Base-by-base conservation (phyloP, 2,888 invertebrate species). In the Celastrina argiolus region DNA sequence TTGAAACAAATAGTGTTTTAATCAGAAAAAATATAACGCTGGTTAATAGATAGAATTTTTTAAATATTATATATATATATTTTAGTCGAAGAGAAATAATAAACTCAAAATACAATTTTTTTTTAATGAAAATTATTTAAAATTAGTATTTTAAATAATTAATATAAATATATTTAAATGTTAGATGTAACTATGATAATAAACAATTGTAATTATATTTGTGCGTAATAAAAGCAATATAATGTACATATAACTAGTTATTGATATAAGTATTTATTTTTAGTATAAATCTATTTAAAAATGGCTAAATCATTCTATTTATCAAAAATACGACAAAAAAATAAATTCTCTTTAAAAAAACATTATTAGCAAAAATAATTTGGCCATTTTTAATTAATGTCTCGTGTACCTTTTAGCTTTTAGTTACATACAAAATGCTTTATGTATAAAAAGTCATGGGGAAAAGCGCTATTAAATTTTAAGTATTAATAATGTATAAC, bases 401-500 rank as follows among this genome's bases (percentile, higher is more conserved):
- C 51, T 51, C 51, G 51, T 51, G 51, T 51, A 51, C 51, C 51
- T 51, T n/a, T 51, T 51, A 51, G 51, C 45, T 18, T 51, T 51
- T 22, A 51, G 22, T 26, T 51, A 26, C 51, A 26, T 22, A 51
- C 26, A 51, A 51, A 51, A 58, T 58, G 31, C 28, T 58, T 58
- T 58, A 31, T 31, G 58, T 31, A 31, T 56, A 56, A 56, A 65
- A 51, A 45, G 51, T 56, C 56, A 87, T 82, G 90, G 90, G 90
- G 89, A 90, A 90, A 90, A 90, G 89, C 90, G 90, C 90, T 90
- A 90, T 84, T 87, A 83, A 85, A 82, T 73, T 82, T 83, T 82
- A 81, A 74, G 76, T 78, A 75, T 71, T 73, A 51, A 51, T 51
- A 26, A 26, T 22, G 51, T 51, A 51, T 14, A 51, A 1, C 12